These are phyloP conservation scores for Agrilus mali DNA, from an alignment of 2,888 invertebrate species.

Conservation along the genomic window DNA sequence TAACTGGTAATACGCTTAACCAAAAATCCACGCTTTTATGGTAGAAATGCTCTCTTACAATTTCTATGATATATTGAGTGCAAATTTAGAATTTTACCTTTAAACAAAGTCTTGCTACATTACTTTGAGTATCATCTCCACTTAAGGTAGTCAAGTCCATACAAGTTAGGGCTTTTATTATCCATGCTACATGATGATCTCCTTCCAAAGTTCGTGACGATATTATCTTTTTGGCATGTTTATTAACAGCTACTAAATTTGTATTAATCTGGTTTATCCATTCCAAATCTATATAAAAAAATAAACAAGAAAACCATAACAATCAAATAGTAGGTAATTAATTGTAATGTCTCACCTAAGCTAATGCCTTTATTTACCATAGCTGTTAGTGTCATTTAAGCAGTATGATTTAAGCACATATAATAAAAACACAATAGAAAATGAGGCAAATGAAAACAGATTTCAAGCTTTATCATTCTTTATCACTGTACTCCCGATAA, in stretches of 20 bases:
- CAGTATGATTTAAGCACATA: no score
- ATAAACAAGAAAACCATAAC: constrained; percentile 1
- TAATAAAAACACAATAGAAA: no score
- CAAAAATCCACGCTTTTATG: no score
- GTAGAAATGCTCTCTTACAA: no score
- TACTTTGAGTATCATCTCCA: constrained; percentile 66
- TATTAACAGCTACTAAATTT: constrained; percentile 44
- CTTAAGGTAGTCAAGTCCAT: constrained; percentile 90
- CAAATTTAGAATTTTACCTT: constrained; percentile 44
- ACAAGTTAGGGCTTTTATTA: constrained; percentile 68
- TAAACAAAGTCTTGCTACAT: constrained; percentile 67
- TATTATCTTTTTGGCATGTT: constrained; percentile 38
- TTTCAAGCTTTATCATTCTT: no score
- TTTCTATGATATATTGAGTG: no score
- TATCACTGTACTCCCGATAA: no score
- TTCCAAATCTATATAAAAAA: constrained; percentile 30
- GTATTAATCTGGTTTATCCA: constrained; percentile 40
- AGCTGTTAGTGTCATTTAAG: no score
- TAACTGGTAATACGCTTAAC: no score
- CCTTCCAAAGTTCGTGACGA: constrained; percentile 30
- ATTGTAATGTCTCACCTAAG: constrained; percentile 20
- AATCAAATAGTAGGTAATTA: constrained; percentile 2
- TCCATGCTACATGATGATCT: constrained; percentile 54
- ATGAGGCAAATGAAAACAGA: no score
- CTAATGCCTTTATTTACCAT: constrained; percentile 25